Percentiles rank a stretch among this genome's conserved stretches.
Evolutionary conservation across 2,113 vertebrate genomes (phyloP).

Genomic region (Sapayoa aenigma): DNA sequence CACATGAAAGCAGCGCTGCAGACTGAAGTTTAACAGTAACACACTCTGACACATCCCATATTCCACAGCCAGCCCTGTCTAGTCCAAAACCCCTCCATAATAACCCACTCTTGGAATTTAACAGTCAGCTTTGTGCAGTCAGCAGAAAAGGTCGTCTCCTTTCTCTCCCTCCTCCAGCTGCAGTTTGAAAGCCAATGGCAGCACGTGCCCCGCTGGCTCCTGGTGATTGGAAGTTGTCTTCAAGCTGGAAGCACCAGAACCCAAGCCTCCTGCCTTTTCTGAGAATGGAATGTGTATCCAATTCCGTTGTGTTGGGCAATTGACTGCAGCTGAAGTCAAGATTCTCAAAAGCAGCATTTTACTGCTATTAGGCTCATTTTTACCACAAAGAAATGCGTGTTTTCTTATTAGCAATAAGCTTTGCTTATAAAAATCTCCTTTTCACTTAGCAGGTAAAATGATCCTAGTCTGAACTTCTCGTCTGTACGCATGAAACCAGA

Average conservation of each 20-base stretch:
- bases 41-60: background rate
- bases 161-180: background rate
- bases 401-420: background rate
- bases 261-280: background rate
- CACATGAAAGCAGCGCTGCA: background rate
- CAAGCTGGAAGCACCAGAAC: background rate
- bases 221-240: background rate
- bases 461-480: background rate
- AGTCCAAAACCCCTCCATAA: accelerated
- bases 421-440: background rate
- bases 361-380: background rate
- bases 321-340: background rate
- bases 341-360: background rate
- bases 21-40: background rate
- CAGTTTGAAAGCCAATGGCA: background rate
- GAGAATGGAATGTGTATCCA: background rate
- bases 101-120: accelerated
- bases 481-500: background rate
- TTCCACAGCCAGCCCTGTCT: background rate
- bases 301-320: background rate
- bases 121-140: background rate
- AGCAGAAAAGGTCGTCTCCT: background rate
- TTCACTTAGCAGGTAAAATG: background rate
- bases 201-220: background rate
- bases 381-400: background rate